These are phyloP conservation scores for Cheilosia scutellata DNA, from an alignment of 2,888 invertebrate genomes.

Conservation along the genomic window DNA sequence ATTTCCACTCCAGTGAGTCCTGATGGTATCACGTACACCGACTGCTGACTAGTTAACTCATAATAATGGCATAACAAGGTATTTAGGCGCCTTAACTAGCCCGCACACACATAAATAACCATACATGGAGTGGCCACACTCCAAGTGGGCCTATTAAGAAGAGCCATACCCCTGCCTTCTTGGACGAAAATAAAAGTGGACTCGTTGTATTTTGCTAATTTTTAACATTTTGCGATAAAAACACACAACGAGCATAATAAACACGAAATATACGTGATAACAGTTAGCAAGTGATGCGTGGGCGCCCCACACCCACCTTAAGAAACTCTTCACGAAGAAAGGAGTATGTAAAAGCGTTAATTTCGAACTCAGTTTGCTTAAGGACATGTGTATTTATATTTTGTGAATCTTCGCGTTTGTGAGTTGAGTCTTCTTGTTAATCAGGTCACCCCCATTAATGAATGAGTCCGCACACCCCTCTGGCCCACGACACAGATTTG, in stretches of 20 bases:
- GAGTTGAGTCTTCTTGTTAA: conserved; percentile 59
- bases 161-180: too few relatives aligned
- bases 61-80: conserved; percentile 75
- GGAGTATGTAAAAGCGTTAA: conserved; percentile 6
- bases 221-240: conserved; percentile 75
- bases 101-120: conserved; percentile 51
- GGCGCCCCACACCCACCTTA: not conserved
- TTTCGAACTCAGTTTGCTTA: conserved; percentile 7
- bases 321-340: conserved; percentile 25
- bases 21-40: conserved; percentile 74
- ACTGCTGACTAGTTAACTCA: conserved; percentile 73
- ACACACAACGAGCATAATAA: conserved; percentile 72
- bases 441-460: conserved; percentile 66
- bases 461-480: conserved; percentile 30
- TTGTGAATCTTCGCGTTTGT: conserved; percentile 59
- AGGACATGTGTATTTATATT: conserved; percentile 56
- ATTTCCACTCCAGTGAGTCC: conserved; percentile 59
- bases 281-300: conserved; percentile 31
- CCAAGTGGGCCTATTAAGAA: not conserved
- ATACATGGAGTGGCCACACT: not conserved
- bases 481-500: conserved; percentile 1
- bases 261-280: conserved; percentile 76
- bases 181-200: conserved; percentile 42
- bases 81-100: conserved; percentile 73
- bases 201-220: conserved; percentile 74